A percentile compares a stretch with the other conserved stretches of the same genome.
phyloP scores from a whole-genome alignment of 2,113 vertebrate genomes.

The Dendropsophus ebraccatus region DNA sequence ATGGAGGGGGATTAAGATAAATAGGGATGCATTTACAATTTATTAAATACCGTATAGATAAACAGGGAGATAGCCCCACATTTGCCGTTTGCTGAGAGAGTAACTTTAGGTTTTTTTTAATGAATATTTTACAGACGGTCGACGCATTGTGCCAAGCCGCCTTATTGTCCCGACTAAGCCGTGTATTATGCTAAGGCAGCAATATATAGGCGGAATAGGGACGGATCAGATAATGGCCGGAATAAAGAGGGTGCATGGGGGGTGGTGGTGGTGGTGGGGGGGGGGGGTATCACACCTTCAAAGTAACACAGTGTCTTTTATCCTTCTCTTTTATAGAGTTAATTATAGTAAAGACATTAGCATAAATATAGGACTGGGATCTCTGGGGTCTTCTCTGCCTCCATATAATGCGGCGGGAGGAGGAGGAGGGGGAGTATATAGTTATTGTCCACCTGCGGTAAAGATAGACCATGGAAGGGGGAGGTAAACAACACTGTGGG shows the following conservation, averaged over 20 bases:
- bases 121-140: slow-evolving; percentile 24
- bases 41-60: slow-evolving; percentile 36
- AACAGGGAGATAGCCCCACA: not conserved
- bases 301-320: not conserved
- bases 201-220: not conserved
- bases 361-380: not conserved
- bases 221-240: not conserved
- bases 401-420: no score
- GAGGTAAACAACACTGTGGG: no score
- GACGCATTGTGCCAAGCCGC: not conserved
- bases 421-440: no score
- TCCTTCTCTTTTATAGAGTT: not conserved
- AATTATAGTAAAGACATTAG: not conserved
- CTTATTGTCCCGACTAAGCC: slow-evolving; percentile 27
- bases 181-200: not conserved
- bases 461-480: no score
- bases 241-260: not conserved
- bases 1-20: slow-evolving; percentile 32
- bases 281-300: not conserved
- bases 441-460: no score
- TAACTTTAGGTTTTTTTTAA: slow-evolving; percentile 40
- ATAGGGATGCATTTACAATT: slow-evolving; percentile 24
- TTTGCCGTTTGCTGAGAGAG: slow-evolving; percentile 17
- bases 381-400: not conserved
- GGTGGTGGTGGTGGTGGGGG: not conserved